Conservation (phyloP, 1,140 invertebrate genomes). For the Cydia amplana region DNA sequence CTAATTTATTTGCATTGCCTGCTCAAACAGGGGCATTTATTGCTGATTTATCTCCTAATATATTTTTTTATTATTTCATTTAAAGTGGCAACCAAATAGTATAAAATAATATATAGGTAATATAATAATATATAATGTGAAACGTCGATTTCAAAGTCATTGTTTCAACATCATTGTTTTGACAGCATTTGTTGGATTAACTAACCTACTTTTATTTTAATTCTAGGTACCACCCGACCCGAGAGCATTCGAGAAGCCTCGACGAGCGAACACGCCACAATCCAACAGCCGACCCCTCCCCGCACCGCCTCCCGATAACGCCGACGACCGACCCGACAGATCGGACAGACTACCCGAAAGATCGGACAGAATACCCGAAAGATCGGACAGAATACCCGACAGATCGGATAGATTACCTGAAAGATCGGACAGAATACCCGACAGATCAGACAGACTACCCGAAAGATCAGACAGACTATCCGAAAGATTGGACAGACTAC, state of each 20-base stretch:
- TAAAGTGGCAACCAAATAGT: too few relatives aligned
- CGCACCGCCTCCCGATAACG: slow-evolving; percentile 60
- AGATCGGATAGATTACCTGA: not conserved
- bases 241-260: slow-evolving; percentile 70
- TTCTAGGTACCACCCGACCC: slow-evolving; percentile 70
- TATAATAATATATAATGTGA: too few relatives aligned
- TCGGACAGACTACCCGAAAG: slow-evolving; percentile 30
- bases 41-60: too few relatives aligned
- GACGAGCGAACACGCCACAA: slow-evolving; percentile 68
- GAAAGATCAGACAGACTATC: slow-evolving; percentile 36
- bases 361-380: slow-evolving; percentile 34
- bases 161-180: too few relatives aligned
- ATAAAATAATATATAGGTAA: too few relatives aligned
- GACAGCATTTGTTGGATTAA: not conserved
- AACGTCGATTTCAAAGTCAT: too few relatives aligned
- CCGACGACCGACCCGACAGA: slow-evolving; percentile 35
- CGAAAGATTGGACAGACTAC: slow-evolving; percentile 35
- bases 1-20: too few relatives aligned
- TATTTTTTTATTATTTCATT: too few relatives aligned
- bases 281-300: slow-evolving; percentile 69
- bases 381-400: not conserved
- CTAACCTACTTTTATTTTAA: not conserved
- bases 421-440: too few relatives aligned
- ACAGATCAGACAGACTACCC: too few relatives aligned
- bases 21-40: too few relatives aligned